Percentiles rank a stretch among this genome's conserved stretches.
phyloP scores from a whole-genome alignment of 2,888 invertebrate species.

The Apamea anceps region DNA sequence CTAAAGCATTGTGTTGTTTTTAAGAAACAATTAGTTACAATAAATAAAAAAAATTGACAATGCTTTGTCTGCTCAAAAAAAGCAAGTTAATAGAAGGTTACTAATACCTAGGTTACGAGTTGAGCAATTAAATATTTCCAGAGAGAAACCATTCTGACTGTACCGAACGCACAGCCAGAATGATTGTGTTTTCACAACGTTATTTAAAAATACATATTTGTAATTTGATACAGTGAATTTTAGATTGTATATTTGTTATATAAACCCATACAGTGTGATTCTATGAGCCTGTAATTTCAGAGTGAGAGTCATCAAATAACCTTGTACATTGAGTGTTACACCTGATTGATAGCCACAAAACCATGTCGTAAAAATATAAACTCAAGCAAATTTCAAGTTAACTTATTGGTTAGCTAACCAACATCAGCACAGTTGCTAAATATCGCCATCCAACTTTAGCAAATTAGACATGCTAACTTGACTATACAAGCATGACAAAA shows the following conservation, averaged over 20 bases:
- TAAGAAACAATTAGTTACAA: not conserved
- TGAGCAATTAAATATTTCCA: not conserved
- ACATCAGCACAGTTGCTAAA: conserved; percentile 45
- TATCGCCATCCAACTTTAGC: conserved; percentile 58
- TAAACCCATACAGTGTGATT: conserved; percentile 28
- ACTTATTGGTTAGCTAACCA: conserved; percentile 57
- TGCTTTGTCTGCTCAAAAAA: conserved; percentile 14
- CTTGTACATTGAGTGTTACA: conserved; percentile 45
- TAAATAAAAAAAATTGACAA: not conserved
- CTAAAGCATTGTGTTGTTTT: not conserved
- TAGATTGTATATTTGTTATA: conserved; percentile 29
- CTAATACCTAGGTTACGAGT: not conserved
- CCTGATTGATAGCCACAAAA: conserved; percentile 48
- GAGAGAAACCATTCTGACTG: not conserved
- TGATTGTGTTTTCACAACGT: conserved; percentile 7
- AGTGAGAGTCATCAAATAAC: conserved; percentile 62
- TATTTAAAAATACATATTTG: conserved; percentile 47
- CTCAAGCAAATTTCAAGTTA: conserved; percentile 49
- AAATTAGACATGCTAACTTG: conserved; percentile 68
- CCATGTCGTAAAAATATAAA: conserved; percentile 38
- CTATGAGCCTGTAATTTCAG: conserved; percentile 31
- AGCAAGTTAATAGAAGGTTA: not conserved
- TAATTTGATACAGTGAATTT: conserved; percentile 47
- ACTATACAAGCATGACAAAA: conserved; percentile 67
- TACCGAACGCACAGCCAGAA: not conserved